Evolutionary conservation across 2,113 vertebrate genomes (phyloP).

Genomic region (Ivindomyrus marchei): DNA sequence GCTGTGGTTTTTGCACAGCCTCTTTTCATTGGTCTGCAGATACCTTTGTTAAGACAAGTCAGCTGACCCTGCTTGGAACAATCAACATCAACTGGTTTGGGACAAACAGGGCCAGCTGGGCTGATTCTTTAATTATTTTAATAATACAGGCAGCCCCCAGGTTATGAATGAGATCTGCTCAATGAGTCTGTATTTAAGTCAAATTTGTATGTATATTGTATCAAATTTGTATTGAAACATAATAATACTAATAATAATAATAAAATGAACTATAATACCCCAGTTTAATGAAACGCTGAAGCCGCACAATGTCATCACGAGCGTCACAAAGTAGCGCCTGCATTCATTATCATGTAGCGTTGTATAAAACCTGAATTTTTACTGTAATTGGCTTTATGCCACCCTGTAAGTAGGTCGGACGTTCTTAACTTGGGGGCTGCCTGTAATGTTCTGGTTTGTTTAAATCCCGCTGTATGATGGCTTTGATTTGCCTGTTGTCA

Average conservation of each 20-base stretch:
- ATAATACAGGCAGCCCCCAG: background rate
- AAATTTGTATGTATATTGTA: background rate
- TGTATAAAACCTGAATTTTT: background rate
- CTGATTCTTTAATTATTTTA: background rate
- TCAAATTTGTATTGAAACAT: background rate
- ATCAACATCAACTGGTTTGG: background rate
- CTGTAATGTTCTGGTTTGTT: background rate
- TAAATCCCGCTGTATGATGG: background rate
- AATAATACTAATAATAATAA: background rate
- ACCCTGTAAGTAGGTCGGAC: background rate
- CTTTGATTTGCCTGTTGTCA: background rate
- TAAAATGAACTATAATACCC: background rate
- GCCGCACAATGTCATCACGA: background rate
- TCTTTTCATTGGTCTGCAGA: background rate
- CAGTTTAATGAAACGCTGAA: background rate
- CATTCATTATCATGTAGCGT: background rate
- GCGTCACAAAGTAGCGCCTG: background rate
- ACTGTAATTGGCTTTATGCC: background rate
- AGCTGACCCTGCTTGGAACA: background rate
- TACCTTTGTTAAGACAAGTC: background rate
- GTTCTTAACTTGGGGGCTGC: background rate
- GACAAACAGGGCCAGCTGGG: background rate
- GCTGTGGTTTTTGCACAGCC: background rate
- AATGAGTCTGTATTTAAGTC: background rate
- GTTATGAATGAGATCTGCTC: background rate